These are phyloP conservation scores for Ectobius pallidus DNA, from an alignment of 2,888 invertebrate species.

Conservation along the genomic window DNA sequence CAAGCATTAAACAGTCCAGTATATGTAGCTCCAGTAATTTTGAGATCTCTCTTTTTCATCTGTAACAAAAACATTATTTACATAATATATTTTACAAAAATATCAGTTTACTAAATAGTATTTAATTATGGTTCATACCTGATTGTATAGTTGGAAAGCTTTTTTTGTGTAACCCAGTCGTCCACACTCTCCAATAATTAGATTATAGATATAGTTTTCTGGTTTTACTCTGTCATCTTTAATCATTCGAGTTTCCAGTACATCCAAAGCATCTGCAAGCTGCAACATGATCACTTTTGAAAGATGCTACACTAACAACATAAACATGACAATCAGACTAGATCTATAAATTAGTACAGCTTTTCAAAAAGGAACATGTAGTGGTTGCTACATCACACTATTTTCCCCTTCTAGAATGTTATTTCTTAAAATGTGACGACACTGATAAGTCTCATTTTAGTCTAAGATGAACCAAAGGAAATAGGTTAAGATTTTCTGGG, in stretches of 20 bases:
- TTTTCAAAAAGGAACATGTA: too few species aligned
- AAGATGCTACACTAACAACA: not conserved
- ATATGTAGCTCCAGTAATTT: conserved; percentile 74
- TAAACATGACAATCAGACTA: conserved; percentile 11
- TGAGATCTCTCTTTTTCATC: conserved; percentile 77
- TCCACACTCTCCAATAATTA: conserved; percentile 84
- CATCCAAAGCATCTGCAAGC: conserved; percentile 74
- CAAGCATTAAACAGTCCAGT: conserved; percentile 90
- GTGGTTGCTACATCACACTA: too few species aligned
- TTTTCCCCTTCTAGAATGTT: conserved; percentile 46
- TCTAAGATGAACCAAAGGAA: too few species aligned
- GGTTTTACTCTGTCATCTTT: conserved; percentile 81
- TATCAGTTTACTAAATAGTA: not conserved
- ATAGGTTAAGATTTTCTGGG: too few species aligned
- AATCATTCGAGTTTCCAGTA: conserved; percentile 78
- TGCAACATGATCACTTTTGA: conserved; percentile 45
- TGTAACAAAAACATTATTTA: conserved; percentile 48
- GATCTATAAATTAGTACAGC: too few species aligned
- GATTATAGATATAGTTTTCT: conserved; percentile 77
- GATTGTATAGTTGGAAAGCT: conserved; percentile 81
- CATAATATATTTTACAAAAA: too few species aligned
- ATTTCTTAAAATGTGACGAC: too few species aligned
- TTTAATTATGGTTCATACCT: conserved; percentile 53
- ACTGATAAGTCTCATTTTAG: too few species aligned
- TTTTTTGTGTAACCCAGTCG: conserved; percentile 83